These are phyloP conservation scores for Hycleus phaleratus DNA, from an alignment of 1,140 invertebrate genomes.

Conservation along the genomic window DNA sequence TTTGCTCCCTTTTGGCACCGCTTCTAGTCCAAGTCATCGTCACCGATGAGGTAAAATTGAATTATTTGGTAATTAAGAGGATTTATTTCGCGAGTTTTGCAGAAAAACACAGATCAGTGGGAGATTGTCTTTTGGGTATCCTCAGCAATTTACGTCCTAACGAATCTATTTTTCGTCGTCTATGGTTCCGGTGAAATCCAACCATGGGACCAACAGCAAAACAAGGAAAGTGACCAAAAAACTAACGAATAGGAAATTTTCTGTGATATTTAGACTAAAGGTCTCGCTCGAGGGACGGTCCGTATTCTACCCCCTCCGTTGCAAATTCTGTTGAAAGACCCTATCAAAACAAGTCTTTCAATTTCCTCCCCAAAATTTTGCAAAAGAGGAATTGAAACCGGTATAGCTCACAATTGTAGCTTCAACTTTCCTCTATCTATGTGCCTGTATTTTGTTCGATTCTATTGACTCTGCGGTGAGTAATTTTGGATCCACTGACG, in stretches of 20 bases:
- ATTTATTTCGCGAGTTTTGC: slow-evolving; percentile 18
- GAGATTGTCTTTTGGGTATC: slow-evolving; percentile 49
- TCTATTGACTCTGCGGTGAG: too few relatives aligned
- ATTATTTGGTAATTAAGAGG: background rate
- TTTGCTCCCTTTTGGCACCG: slow-evolving; percentile 63
- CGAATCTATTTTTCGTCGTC: slow-evolving; percentile 45
- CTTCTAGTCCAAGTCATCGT: slow-evolving; percentile 57
- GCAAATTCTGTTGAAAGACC: too few relatives aligned
- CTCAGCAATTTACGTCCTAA: slow-evolving; percentile 43
- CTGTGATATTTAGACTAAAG: background rate
- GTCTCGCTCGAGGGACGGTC: too few relatives aligned
- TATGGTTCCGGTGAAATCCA: slow-evolving; percentile 40
- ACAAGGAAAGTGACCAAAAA: background rate
- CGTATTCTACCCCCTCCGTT: too few relatives aligned
- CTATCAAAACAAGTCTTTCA: too few relatives aligned
- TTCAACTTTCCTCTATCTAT: too few relatives aligned
- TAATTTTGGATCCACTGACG: too few relatives aligned
- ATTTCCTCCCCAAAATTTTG: too few relatives aligned
- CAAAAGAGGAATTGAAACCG: too few relatives aligned
- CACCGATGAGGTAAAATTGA: slow-evolving; percentile 48
- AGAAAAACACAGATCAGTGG: slow-evolving; percentile 48
- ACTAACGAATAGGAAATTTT: background rate
- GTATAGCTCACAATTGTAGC: too few relatives aligned
- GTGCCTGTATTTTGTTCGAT: too few relatives aligned
- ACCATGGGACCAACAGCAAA: slow-evolving; percentile 28